Conservation (phyloP, 2,113 vertebrate species). For the Syrmaticus mikado region DNA sequence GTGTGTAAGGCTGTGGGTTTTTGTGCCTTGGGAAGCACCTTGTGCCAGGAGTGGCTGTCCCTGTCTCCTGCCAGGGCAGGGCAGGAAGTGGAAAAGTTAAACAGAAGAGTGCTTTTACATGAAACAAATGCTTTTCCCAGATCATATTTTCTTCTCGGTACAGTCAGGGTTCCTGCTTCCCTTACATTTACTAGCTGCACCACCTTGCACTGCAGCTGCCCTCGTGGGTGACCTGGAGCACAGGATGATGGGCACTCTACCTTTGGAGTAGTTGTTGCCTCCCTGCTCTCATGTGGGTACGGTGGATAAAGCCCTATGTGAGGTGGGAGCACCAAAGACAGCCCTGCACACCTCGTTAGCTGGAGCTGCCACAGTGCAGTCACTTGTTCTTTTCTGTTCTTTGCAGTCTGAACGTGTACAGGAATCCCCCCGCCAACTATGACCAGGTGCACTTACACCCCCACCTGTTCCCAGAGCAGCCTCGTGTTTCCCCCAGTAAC, state of each 20-base stretch:
- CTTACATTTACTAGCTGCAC: not conserved
- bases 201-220: not conserved
- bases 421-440: constrained; percentile 89
- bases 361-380: rapidly evolving
- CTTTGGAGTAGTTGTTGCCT: not conserved
- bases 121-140: not conserved
- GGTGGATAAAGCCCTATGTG: not conserved
- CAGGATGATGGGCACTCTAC: not conserved
- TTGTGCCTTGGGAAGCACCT: rapidly evolving
- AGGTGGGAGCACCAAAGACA: not conserved
- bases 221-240: not conserved
- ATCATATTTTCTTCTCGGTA: not conserved
- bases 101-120: not conserved
- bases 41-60: not conserved
- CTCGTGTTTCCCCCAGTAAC: constrained; percentile 79
- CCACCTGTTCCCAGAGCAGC: constrained; percentile 76
- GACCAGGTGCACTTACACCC: constrained; percentile 93
- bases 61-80: not conserved
- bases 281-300: not conserved
- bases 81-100: not conserved
- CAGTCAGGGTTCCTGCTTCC: not conserved
- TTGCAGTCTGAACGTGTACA: constrained; percentile 84
- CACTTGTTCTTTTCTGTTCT: not conserved
- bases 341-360: rapidly evolving
- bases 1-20: rapidly evolving